Base-by-base conservation (phyloP, 2,113 vertebrate species). In the Pelobates fuscus region DNA sequence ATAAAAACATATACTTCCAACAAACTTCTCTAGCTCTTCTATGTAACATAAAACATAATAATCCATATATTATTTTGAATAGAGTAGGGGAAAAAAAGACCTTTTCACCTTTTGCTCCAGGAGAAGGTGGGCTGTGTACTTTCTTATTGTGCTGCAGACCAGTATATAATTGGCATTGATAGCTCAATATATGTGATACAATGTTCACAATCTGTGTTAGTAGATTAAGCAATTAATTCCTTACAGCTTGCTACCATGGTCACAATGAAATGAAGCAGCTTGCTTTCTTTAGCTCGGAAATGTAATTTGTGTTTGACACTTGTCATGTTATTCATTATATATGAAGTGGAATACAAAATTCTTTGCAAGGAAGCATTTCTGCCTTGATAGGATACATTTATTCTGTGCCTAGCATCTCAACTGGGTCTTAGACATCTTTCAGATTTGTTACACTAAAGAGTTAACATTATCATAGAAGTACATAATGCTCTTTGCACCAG, bases 181-280 rank as follows among this genome's bases (percentile, higher is more conserved):
- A 17, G 44, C 44, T 17, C 12, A 18, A 18, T 49, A 49, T 49
- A 4, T 4, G 12, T 49, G 44, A 18, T 49, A 18, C 17, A 49
- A 17, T 49, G 44, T 17, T 49, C 44, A 3, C 44, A 49, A 15
- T 14, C 17, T 7, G 15, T 14, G 44, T 49, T 49, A 49, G 44
- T 49, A 49, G 44, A 49, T 49, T 49, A 3, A 49, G 44, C 44
- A 49, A 49, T 49, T 49, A 49, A 49, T 49, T 49, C 17, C 44
- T 17, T 15, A 49, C 44, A 49, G 44, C 44, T 14, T 49, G 44
- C 44, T 49, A 49, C 44, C 44, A 49, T 49, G 44, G 44, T 14
- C 44, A 49, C 44, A 49, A 49, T 49, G 44, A 49, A 49, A 49
- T 49, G 44, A 49, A 49, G 44, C 44, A 17, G 44, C 44, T 49